phyloP scores from a whole-genome alignment of 2,888 invertebrate genomes.

The Dynastes grantii region DNA sequence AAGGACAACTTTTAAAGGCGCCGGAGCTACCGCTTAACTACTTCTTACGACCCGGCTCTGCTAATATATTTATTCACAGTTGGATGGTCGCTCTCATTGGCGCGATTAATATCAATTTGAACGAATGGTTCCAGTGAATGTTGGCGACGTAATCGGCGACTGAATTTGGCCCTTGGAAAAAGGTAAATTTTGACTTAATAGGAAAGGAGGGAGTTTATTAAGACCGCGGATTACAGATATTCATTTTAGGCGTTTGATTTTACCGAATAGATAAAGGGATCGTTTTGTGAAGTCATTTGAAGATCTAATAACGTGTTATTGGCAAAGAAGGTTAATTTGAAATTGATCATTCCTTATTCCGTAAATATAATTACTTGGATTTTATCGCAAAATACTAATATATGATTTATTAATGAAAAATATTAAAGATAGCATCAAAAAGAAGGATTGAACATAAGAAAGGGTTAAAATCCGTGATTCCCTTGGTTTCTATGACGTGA shows the following conservation, averaged over 20 bases:
- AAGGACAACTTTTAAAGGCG: conserved; percentile 37
- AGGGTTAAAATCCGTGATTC: too few species aligned
- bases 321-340: neutral
- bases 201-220: conserved; percentile 16
- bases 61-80: conserved; percentile 46
- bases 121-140: conserved; percentile 32
- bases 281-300: neutral
- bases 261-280: neutral
- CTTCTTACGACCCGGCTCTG: conserved; percentile 34
- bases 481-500: too few species aligned
- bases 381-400: too few species aligned
- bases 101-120: conserved; percentile 46
- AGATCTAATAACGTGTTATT: conserved; percentile 2
- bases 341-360: neutral
- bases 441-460: too few species aligned
- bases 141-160: conserved; percentile 6
- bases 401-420: too few species aligned
- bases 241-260: conserved; percentile 17
- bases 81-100: conserved; percentile 43
- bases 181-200: conserved; percentile 31
- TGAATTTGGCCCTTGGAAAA: neutral
- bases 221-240: conserved; percentile 31
- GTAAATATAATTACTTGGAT: too few species aligned
- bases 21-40: conserved; percentile 33
- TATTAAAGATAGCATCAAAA: too few species aligned